Conservation (phyloP, 2,113 vertebrate species). For the Poicephalus gulielmi region DNA sequence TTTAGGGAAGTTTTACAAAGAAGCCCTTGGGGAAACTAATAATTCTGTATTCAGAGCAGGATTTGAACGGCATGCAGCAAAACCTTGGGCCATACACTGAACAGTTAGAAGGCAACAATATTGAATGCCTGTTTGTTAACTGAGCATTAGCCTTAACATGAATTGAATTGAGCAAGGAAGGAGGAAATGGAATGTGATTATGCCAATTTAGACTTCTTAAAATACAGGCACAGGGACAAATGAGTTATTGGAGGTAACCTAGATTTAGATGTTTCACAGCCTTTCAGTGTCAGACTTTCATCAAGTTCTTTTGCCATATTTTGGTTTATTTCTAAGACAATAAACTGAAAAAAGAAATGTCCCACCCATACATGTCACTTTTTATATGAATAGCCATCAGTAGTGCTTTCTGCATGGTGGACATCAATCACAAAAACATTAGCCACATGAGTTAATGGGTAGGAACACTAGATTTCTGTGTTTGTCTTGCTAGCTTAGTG, state of each 20-base stretch:
- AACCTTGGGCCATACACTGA: background rate
- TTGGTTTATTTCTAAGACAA: background rate
- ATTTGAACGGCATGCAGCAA: background rate
- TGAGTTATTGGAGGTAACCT: background rate
- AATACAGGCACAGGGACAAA: background rate
- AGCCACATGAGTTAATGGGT: slow-evolving; percentile 16
- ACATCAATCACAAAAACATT: slow-evolving; percentile 26
- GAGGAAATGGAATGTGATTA: background rate
- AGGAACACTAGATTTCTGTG: slow-evolving; percentile 13
- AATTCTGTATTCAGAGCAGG: background rate
- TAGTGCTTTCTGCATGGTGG: background rate
- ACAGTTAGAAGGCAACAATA: background rate
- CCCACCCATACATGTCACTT: background rate
- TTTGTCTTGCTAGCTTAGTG: slow-evolving; percentile 33
- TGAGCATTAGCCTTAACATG: background rate
- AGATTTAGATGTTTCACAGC: background rate
- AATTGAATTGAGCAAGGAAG: background rate
- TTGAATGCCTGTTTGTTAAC: background rate
- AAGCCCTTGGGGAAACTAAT: background rate
- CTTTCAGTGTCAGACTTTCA: background rate
- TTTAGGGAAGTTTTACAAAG: slow-evolving; percentile 28
- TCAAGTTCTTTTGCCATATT: background rate
- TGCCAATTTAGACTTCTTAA: background rate
- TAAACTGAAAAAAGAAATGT: background rate
- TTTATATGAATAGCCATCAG: background rate